These are phyloP conservation scores for Calliopum simillimum DNA, from an alignment of 2,888 invertebrate genomes.

Conservation along the genomic window DNA sequence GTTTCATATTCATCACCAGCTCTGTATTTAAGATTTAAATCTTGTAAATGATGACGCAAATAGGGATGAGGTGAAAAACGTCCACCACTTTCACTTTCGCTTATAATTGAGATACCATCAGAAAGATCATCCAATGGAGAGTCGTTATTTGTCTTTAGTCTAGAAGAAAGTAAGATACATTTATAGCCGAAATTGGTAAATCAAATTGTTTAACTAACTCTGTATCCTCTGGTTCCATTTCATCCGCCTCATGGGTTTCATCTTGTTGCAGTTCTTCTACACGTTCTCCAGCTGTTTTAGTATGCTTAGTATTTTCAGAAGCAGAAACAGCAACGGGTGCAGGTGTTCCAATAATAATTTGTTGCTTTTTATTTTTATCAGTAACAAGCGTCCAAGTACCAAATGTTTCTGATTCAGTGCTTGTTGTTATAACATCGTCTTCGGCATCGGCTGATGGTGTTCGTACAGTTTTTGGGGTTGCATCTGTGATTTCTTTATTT, in stretches of 20 bases:
- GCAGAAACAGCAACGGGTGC: constrained; percentile 11
- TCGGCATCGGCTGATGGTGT: constrained; percentile 37
- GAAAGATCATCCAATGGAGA: constrained; percentile 59
- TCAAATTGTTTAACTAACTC: constrained; percentile 41
- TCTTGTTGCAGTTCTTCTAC: constrained; percentile 38
- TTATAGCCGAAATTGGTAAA: background rate
- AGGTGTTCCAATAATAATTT: background rate
- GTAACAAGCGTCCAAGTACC: constrained; percentile 63
- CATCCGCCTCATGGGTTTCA: constrained; percentile 9
- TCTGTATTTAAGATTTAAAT: constrained; percentile 49
- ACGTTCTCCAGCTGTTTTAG: constrained; percentile 26
- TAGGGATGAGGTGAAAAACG: constrained; percentile 59
- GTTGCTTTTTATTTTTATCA: constrained; percentile 45
- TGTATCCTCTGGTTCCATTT: constrained; percentile 30
- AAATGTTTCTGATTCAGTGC: constrained; percentile 56
- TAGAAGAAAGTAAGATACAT: background rate
- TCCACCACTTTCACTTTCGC: constrained; percentile 64
- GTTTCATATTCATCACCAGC: constrained; percentile 20
- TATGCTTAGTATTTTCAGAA: background rate
- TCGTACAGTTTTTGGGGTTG: constrained; percentile 29
- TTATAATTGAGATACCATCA: constrained; percentile 66
- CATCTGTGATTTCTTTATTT: constrained; percentile 21
- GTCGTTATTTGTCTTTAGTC: constrained; percentile 32
- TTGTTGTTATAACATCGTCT: constrained; percentile 51
- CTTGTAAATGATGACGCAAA: constrained; percentile 53